Evolutionary conservation across 2,797 vertebrate genomes (phyloP), one percentile per base, ranked within the genome.

Genomic region (Aeoliscus strigatus): DNA sequence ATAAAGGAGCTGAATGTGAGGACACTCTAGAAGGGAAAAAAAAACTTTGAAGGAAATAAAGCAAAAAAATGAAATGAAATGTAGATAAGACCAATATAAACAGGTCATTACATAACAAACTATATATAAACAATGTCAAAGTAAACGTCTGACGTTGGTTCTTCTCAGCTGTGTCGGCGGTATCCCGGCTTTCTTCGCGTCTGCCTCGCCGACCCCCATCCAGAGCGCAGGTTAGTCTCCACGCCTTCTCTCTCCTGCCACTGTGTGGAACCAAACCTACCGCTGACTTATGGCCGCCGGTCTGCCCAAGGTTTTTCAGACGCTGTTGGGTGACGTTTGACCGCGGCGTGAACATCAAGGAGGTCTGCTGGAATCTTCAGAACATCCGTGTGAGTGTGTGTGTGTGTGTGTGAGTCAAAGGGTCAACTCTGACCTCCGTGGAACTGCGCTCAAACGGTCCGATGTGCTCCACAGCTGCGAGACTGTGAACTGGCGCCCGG

Each of bases 301-400:
- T 8, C 25, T 17, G 13, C 39, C 35, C 26, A 56, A 95, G 94
- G 76, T 96, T 95, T 73, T 92, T 92, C 72, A 84, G 94, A 14
- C 90, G 92, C 13, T 93, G 91, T 51, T 95, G 93, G 91, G 92
- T 94, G 51, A 96, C 93, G 0, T 96, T 96, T 55, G 91, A 95
- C 60, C 88, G 93, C 3, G 90, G 90, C 0, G 89, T 94, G 47
- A 94, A 92, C 80, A 96, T 96, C 74, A 96, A 96, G 65, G 94
- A 95, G 58, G 92, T 93, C 64, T 96, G 94, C 56, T 96, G 94
- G 94, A 93, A 91, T 61, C 83, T 96, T 27, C 94, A 96, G 82
- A 96, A 95, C 53, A 95, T 95, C 33, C 80, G 94, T 15, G 94
- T 96, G 62, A 85, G 88, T 82, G 28, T 38, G 2, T 36, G 5